phyloP scores from a whole-genome alignment of 2,888 invertebrate species.

The Pyrrhia umbra region DNA sequence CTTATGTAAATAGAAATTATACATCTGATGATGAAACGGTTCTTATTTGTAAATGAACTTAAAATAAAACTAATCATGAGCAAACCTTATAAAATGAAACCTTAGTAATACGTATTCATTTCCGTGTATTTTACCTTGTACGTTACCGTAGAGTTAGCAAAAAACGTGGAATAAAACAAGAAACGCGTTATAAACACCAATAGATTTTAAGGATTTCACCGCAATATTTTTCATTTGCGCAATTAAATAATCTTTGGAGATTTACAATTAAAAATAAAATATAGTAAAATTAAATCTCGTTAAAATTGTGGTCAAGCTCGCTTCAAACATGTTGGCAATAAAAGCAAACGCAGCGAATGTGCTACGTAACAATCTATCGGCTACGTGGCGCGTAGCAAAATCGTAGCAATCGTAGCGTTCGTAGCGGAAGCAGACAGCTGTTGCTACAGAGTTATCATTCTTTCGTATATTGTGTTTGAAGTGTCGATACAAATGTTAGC shows the following conservation, averaged over 20 bases:
- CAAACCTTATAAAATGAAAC: not conserved
- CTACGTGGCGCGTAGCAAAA: conserved; percentile 42
- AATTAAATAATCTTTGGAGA: not conserved
- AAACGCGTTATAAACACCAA: not conserved
- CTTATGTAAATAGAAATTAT: too few relatives aligned
- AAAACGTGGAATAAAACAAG: not conserved
- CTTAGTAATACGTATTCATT: conserved; percentile 12
- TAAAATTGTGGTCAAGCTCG: not conserved
- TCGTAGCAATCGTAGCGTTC: conserved; percentile 26
- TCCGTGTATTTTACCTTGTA: not conserved
- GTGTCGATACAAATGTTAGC: conserved; percentile 23
- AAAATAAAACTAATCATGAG: not conserved
- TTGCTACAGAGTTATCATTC: conserved; percentile 39
- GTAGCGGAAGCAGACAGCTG: conserved; percentile 45
- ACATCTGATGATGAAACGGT: too few relatives aligned
- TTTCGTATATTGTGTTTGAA: conserved; percentile 20
- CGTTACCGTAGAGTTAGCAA: not conserved
- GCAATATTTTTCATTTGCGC: not conserved
- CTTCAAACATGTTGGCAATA: conserved; percentile 23
- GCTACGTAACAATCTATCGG: conserved; percentile 27
- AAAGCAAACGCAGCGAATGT: conserved; percentile 29
- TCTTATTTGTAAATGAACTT: too few relatives aligned
- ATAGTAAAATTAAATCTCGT: not conserved
- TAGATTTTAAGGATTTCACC: not conserved
- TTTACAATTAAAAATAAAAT: not conserved